These are phyloP conservation scores for Dilophus febrilis DNA, from an alignment of 2,888 invertebrate species.

Conservation along the genomic window DNA sequence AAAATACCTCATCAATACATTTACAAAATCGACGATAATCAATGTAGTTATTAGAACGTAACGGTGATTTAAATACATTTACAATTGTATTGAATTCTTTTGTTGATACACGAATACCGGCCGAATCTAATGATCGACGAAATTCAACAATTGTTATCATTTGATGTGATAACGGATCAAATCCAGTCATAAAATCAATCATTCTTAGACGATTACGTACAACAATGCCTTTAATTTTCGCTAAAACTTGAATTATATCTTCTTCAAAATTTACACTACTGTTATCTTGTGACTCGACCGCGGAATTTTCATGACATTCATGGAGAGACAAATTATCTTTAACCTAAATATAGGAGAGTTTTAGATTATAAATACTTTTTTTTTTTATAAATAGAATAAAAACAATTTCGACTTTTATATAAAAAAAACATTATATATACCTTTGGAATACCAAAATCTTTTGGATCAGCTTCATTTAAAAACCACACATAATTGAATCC, in stretches of 20 bases:
- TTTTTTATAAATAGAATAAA: too few relatives aligned
- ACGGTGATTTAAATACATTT: constrained; percentile 51
- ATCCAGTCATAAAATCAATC: constrained; percentile 46
- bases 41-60: constrained; percentile 38
- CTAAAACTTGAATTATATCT: constrained; percentile 51
- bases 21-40: constrained; percentile 52
- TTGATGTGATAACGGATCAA: constrained; percentile 44
- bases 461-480: constrained; percentile 39
- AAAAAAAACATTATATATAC: constrained; percentile 9
- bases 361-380: too few relatives aligned
- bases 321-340: too few relatives aligned
- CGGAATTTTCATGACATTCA: too few relatives aligned
- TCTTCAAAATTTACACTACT: constrained; percentile 28
- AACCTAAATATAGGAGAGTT: too few relatives aligned
- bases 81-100: constrained; percentile 52
- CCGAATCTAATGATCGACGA: constrained; percentile 47
- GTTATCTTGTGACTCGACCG: too few relatives aligned
- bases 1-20: constrained; percentile 51
- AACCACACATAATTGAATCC: constrained; percentile 60
- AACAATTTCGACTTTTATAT: neutral
- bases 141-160: constrained; percentile 49
- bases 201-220: constrained; percentile 48
- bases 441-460: constrained; percentile 23
- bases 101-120: constrained; percentile 45
- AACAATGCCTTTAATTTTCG: constrained; percentile 54